Conservation (phyloP, 2,888 invertebrate genomes). For the Crematogaster levior region DNA sequence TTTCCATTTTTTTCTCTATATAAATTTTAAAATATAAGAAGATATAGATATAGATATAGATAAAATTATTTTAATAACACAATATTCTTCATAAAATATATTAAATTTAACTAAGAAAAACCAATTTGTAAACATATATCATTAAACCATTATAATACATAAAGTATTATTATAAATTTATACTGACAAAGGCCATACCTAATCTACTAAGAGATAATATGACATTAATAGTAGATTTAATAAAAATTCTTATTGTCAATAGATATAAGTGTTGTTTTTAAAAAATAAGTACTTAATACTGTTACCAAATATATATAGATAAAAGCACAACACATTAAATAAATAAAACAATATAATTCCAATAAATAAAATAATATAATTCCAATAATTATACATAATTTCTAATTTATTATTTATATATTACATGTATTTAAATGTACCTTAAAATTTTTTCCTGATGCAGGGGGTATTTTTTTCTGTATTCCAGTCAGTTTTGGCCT, state of each 20-base stretch:
- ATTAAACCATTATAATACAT: not conserved
- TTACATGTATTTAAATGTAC: conserved; percentile 68
- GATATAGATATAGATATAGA: too few relatives aligned
- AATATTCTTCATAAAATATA: not conserved
- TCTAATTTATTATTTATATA: conserved; percentile 14
- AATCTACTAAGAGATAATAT: conserved; percentile 37
- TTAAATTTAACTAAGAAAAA: not conserved
- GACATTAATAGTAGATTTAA: conserved; percentile 26
- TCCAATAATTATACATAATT: conserved; percentile 7
- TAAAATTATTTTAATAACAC: not conserved
- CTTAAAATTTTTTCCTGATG: conserved; percentile 71
- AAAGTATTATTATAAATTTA: not conserved
- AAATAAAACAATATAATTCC: not conserved
- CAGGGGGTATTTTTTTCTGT: conserved; percentile 65
- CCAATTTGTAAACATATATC: not conserved
- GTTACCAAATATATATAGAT: not conserved
- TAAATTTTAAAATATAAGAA: conserved; percentile 6
- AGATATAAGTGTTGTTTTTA: not conserved
- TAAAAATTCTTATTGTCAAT: not conserved
- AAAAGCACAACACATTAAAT: conserved; percentile 1
- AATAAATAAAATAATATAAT: not conserved
- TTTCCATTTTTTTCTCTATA: not conserved
- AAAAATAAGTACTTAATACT: not conserved
- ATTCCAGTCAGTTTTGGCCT: conserved; percentile 71
- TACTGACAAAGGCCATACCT: conserved; percentile 13